Evolutionary conservation across 2,888 invertebrate species (phyloP).

Genomic region (Drosophila paranaensis): DNA sequence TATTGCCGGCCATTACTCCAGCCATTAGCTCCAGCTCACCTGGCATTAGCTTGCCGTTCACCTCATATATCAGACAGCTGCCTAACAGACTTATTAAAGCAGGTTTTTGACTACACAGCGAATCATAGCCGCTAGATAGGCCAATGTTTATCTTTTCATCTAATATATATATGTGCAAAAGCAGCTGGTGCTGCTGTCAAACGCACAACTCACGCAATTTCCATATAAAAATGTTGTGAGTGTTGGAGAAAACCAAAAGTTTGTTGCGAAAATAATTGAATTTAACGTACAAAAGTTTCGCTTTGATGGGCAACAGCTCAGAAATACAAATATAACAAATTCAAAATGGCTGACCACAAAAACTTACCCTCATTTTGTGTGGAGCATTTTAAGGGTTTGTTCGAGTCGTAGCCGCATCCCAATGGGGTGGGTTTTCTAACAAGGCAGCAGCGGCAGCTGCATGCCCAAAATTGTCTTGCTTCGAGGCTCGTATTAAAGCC

Average conservation of each 20-base stretch:
- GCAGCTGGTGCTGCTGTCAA: constrained; percentile 31
- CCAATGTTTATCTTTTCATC: constrained; percentile 2
- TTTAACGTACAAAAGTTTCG: constrained; percentile 26
- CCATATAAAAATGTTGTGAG: neutral
- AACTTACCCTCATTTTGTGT: constrained; percentile 64
- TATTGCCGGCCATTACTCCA: constrained; percentile 46
- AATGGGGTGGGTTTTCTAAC: constrained; percentile 66
- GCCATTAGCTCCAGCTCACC: constrained; percentile 47
- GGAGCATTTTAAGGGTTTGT: constrained; percentile 61
- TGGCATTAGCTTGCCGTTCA: constrained; percentile 27
- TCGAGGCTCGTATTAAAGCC: constrained; percentile 21
- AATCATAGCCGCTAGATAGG: neutral
- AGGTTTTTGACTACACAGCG: constrained; percentile 11
- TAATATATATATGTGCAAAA: constrained; percentile 20
- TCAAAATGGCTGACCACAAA: constrained; percentile 70
- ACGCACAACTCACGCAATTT: constrained; percentile 21
- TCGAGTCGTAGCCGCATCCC: constrained; percentile 6
- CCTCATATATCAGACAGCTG: constrained; percentile 5
- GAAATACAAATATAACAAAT: constrained; percentile 57
- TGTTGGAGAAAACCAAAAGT: constrained; percentile 6
- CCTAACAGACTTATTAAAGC: constrained; percentile 9
- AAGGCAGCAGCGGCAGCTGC: constrained; percentile 48
- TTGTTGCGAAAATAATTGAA: constrained; percentile 22
- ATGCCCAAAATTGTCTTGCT: constrained; percentile 20
- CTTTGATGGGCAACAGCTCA: constrained; percentile 23